These are phyloP conservation scores for Hyperoodon ampullatus DNA, from an alignment of 2,113 vertebrate genomes.

Conservation along the genomic window DNA sequence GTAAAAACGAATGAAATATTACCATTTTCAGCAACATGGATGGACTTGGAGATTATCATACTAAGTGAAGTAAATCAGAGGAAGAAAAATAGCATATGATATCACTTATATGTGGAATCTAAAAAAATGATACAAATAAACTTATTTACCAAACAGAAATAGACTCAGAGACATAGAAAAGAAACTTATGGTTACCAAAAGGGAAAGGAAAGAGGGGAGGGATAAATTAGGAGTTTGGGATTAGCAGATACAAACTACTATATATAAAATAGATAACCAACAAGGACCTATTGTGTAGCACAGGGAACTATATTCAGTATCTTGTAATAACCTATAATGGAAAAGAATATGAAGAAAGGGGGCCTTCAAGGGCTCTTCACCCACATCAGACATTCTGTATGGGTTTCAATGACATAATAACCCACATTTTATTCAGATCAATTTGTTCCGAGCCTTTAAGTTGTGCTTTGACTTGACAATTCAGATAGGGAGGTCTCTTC, in stretches of 20 bases:
- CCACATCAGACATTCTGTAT: conserved; percentile 15
- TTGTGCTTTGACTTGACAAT: background rate
- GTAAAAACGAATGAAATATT: background rate
- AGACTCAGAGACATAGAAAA: no score
- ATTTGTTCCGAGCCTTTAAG: background rate
- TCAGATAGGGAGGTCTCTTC: background rate
- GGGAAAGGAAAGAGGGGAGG: no score
- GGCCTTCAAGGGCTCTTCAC: background rate
- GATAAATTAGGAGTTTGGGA: no score
- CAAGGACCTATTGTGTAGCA: no score
- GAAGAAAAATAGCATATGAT: background rate
- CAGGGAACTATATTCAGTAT: background rate
- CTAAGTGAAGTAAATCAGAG: background rate
- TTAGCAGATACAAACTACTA: no score
- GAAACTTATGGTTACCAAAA: no score
- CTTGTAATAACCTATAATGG: background rate
- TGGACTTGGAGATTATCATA: background rate
- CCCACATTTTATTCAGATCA: background rate
- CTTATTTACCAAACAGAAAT: background rate
- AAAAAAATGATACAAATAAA: background rate
- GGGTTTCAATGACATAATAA: background rate
- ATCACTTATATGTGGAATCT: background rate
- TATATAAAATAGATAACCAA: no score
- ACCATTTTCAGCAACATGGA: background rate
- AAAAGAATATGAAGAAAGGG: background rate